A percentile compares a stretch with the other conserved stretches of the same genome.
Evolutionary conservation across 2,113 vertebrate species (phyloP).

Genomic region (Elanus axillaris): DNA sequence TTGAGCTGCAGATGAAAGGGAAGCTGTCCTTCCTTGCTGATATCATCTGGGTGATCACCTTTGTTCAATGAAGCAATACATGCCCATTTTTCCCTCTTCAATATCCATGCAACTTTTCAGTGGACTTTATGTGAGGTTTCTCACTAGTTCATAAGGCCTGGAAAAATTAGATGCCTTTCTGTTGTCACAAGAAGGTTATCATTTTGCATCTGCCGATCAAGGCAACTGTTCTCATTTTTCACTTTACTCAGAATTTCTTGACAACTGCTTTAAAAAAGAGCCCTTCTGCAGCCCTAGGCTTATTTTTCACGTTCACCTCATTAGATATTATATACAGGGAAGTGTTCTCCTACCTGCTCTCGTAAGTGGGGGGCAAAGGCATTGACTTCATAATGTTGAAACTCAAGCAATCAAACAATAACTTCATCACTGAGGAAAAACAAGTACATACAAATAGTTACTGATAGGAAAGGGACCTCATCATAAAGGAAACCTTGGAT

Average conservation of each 20-base stretch:
- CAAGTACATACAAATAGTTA: not conserved
- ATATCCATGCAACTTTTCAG: not conserved
- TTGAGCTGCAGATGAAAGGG: not conserved
- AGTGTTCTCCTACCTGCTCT: not conserved
- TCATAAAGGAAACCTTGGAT: not conserved
- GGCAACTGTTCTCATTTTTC: slow-evolving; percentile 39
- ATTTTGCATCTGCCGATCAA: slow-evolving; percentile 39
- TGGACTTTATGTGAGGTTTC: not conserved
- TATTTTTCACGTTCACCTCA: not conserved
- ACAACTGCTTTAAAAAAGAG: slow-evolving; percentile 20
- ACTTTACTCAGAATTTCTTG: slow-evolving; percentile 16
- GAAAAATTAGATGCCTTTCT: not conserved
- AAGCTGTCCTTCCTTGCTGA: not conserved
- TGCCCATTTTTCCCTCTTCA: not conserved
- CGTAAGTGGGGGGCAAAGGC: not conserved
- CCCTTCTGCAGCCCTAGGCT: not conserved
- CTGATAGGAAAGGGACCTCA: not conserved
- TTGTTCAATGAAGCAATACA: not conserved
- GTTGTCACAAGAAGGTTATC: slow-evolving; percentile 4
- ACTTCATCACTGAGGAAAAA: not conserved
- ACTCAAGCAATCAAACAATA: not conserved
- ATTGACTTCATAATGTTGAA: not conserved
- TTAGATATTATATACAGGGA: not conserved
- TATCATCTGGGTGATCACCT: not conserved
- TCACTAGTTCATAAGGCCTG: not conserved